Conservation (phyloP, 2,888 invertebrate species). For the Volucella inanis region DNA sequence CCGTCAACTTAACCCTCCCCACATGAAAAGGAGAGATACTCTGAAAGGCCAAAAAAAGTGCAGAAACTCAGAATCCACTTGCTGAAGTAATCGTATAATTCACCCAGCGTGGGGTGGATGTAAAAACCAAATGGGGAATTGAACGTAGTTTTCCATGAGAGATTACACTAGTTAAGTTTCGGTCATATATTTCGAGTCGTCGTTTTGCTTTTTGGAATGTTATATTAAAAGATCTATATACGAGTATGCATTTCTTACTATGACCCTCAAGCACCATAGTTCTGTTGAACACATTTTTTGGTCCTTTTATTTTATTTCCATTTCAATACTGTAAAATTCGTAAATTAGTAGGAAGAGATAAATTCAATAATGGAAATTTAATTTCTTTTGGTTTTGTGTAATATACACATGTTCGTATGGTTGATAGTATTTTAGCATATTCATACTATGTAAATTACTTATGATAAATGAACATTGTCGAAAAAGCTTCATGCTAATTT, state of each 20-base stretch:
- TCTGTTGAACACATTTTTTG: conserved; percentile 45
- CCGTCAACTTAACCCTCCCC: conserved; percentile 58
- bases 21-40: conserved; percentile 33
- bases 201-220: conserved; percentile 13
- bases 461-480: too few relatives aligned
- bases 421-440: too few relatives aligned
- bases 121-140: conserved; percentile 57
- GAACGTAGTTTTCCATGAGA: conserved; percentile 67
- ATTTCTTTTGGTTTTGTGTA: background rate
- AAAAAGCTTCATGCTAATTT: too few relatives aligned
- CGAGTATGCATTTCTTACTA: conserved; percentile 35
- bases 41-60: conserved; percentile 46
- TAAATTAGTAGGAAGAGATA: conserved; percentile 18
- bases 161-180: conserved; percentile 69
- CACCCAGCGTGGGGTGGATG: conserved; percentile 67
- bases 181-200: conserved; percentile 65
- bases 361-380: conserved; percentile 1
- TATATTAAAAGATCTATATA: conserved; percentile 18
- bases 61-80: conserved; percentile 56
- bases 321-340: conserved; percentile 7
- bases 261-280: conserved; percentile 17
- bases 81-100: conserved; percentile 69
- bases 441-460: too few relatives aligned
- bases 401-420: too few relatives aligned
- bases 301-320: conserved; percentile 5